Evolutionary conservation across 2,797 vertebrate species (phyloP).

Genomic region (Clarias pachynema): DNA sequence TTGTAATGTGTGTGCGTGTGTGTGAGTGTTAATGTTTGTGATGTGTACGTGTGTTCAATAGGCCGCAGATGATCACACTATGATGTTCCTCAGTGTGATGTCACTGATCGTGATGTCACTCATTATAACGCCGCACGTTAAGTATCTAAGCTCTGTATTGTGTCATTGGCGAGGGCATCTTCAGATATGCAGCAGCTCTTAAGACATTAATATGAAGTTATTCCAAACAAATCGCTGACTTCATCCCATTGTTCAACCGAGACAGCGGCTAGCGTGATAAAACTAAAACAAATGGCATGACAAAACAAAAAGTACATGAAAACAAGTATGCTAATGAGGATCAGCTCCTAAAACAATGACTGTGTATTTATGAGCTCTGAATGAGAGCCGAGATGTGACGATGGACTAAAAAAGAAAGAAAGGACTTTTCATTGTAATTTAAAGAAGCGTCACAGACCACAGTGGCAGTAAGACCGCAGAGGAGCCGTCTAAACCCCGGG

Average conservation of each 20-base stretch:
- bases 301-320: not conserved
- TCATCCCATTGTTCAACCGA: not conserved
- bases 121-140: not conserved
- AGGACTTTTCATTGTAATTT: not conserved
- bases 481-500: not conserved
- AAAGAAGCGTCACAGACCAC: not conserved
- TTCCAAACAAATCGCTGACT: not conserved
- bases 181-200: not conserved
- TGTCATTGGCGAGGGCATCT: not conserved
- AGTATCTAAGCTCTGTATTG: too few species aligned
- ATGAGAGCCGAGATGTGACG: not conserved
- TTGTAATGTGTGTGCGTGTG: too few species aligned
- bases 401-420: not conserved
- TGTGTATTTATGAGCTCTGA: not conserved
- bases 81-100: too few species aligned
- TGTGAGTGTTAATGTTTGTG: too few species aligned
- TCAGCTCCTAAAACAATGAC: not conserved
- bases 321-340: conserved; percentile 7
- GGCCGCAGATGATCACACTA: too few species aligned
- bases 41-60: too few species aligned
- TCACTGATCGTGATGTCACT: too few species aligned
- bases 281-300: not conserved
- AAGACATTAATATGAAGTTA: not conserved
- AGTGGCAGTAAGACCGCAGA: not conserved
- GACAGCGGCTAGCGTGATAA: not conserved